Conservation (phyloP, 2,797 vertebrate genomes). For the Artibeus jamaicensis region DNA sequence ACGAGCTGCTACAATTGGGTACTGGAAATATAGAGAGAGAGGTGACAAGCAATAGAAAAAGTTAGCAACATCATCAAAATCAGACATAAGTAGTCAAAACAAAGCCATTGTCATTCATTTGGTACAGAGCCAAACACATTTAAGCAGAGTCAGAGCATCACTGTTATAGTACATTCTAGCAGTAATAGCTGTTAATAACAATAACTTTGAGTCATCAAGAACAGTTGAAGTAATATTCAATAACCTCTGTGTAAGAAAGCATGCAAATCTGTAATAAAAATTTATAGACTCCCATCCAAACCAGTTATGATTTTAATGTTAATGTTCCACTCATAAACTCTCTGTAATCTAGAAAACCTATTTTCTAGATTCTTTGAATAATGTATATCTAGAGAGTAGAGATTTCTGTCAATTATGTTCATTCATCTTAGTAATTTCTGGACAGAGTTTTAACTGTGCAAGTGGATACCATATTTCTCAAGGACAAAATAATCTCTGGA, state of each 20-base stretch:
- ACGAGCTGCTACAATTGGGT: not conserved
- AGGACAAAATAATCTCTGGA: not conserved
- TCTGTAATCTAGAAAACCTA: constrained; percentile 59
- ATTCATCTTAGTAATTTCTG: constrained; percentile 54
- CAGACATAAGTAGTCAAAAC: constrained; percentile 18
- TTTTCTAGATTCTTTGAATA: constrained; percentile 55
- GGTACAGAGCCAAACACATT: not conserved
- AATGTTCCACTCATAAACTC: constrained; percentile 60
- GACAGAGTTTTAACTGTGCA: not conserved
- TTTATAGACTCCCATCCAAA: constrained; percentile 61
- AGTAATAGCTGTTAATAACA: constrained; percentile 53
- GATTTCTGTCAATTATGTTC: constrained; percentile 12
- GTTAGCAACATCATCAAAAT: not conserved
- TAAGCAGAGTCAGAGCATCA: not conserved
- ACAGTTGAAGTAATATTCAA: constrained; percentile 59
- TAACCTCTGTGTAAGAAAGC: constrained; percentile 68
- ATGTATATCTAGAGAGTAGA: constrained; percentile 56
- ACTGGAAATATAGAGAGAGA: not conserved
- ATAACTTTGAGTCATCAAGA: constrained; percentile 60
- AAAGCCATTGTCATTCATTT: constrained; percentile 9
- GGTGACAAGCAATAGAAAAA: not conserved
- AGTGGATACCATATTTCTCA: not conserved
- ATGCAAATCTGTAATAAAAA: constrained; percentile 67
- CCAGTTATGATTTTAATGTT: constrained; percentile 51
- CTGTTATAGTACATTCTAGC: not conserved